A percentile compares a stretch with the other conserved stretches of the same genome.
Conservation (phyloP, 2,113 vertebrate genomes). For the Collichthys lucidus region DNA sequence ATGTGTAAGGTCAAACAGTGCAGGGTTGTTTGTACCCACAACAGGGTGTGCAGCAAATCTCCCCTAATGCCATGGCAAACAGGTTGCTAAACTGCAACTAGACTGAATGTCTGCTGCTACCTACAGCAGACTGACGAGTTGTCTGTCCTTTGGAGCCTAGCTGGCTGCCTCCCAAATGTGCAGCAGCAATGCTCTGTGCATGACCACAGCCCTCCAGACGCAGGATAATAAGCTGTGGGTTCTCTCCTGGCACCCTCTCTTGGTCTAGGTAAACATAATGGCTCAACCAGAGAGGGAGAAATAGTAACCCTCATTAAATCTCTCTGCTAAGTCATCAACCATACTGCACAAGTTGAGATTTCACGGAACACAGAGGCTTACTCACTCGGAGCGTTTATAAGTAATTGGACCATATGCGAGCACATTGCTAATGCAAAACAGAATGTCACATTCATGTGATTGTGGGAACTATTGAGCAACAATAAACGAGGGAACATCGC, state of each 20-base stretch:
- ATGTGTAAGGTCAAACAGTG: constrained; percentile 43
- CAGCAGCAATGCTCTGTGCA: constrained; percentile 39
- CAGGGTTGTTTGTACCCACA: constrained; percentile 54
- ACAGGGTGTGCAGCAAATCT: constrained; percentile 55
- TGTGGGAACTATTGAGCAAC: constrained; percentile 10
- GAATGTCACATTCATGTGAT: constrained; percentile 4
- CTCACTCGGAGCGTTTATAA: neutral
- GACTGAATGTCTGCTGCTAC: constrained; percentile 53
- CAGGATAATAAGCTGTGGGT: constrained; percentile 66
- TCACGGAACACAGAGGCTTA: neutral
- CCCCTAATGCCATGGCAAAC: constrained; percentile 55
- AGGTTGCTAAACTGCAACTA: constrained; percentile 53
- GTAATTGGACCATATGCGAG: neutral
- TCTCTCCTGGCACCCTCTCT: constrained; percentile 36
- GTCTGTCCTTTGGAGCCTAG: constrained; percentile 55
- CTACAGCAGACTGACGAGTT: constrained; percentile 45
- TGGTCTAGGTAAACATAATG: constrained; percentile 59
- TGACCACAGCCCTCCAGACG: constrained; percentile 61
- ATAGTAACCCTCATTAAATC: constrained; percentile 52
- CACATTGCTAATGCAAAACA: constrained; percentile 6
- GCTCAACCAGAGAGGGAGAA: constrained; percentile 51
- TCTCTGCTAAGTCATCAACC: constrained; percentile 56
- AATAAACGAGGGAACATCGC: constrained; percentile 1
- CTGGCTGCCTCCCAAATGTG: constrained; percentile 47
- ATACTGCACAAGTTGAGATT: constrained; percentile 29